Evolutionary conservation across 2,797 vertebrate species (phyloP).

Genomic region (Hydrophis major): DNA sequence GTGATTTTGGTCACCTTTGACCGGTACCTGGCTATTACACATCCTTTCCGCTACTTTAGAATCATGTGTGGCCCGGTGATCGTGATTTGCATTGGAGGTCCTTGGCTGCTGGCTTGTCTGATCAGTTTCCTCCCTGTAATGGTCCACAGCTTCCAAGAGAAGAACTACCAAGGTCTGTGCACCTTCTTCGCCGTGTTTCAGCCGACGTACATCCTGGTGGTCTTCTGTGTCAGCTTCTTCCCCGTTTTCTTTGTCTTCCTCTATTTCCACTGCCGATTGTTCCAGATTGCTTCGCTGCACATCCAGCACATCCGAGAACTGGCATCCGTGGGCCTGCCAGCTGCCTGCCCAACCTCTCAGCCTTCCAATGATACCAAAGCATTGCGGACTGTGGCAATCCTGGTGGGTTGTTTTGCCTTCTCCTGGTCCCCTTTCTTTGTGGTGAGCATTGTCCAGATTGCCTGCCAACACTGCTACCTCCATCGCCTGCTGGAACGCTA

Average conservation of each 20-base stretch:
- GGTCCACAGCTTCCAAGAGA: constrained; percentile 71
- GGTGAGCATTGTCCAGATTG: constrained; percentile 75
- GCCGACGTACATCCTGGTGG: constrained; percentile 72
- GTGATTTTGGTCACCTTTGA: constrained; percentile 87
- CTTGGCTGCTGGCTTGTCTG: constrained; percentile 77
- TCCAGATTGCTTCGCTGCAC: constrained; percentile 84
- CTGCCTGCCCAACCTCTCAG: constrained; percentile 29
- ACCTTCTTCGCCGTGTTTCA: constrained; percentile 83
- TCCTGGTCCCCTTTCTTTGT: constrained; percentile 90
- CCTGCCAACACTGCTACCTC: constrained; percentile 75
- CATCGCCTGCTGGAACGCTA: constrained; percentile 77
- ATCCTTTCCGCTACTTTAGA: constrained; percentile 82
- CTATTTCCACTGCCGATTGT: constrained; percentile 90
- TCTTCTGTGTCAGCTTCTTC: constrained; percentile 83
- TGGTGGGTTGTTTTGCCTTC: constrained; percentile 84
- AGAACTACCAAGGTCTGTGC: constrained; percentile 65
- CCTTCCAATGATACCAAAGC: constrained; percentile 80
- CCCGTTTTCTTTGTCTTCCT: constrained; percentile 79
- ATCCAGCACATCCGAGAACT: constrained; percentile 79
- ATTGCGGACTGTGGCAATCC: constrained; percentile 79
- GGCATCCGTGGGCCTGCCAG: constrained; percentile 38
- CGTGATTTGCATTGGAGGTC: constrained; percentile 58
- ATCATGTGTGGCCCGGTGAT: constrained; percentile 72
- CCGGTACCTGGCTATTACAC: constrained; percentile 87
- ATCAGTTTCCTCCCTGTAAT: constrained; percentile 83